Base-by-base conservation (phyloP, 2,888 invertebrate species). In the Drosophila formosana region DNA sequence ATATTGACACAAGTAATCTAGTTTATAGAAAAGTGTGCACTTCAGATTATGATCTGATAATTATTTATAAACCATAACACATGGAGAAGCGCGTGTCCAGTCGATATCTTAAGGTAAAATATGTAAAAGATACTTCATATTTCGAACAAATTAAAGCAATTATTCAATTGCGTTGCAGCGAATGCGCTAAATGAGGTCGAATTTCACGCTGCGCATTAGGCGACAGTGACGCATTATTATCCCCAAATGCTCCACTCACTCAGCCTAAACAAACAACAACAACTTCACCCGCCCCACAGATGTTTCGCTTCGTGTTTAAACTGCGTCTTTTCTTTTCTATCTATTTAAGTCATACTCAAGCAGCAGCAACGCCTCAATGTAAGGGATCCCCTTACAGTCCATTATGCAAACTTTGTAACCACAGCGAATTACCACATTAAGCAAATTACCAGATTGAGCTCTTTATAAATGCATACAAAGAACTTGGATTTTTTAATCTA, bases 1-100 rank as follows among this genome's bases (percentile, higher is more conserved):
- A 66, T 66, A 73, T 78, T 78, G 76, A 78, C 74, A 61, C 9
- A 9, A 18, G 9, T 56, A 72, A 67, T 57, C 55, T 67, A 47
- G 77, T 45, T 49, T 37, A 43, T 41, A 8, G 55, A 6, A 61
- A 53, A 71, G 67, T 67, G 57, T 64, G 43, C 66, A 60, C 77
- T 75, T 62, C 34, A 75, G 51, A 62, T 68, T 60, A 68, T 43
- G 37, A 61, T 39, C 46, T 56, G 62, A 73, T 77, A 56, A 63
- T 60, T 65, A 63, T 52, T 58, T 34, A 55, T 70, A 62, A 47
- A 65, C 39, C 18, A n/a, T 32, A 37, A 39, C 13, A 32, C 47
- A 43, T 49, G 43, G 32, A 26, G 18, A 30, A 46, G 41, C 60
- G 30, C 32, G 50, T 37, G 69, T n/a, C 52, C 11, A 37, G 45